Evolutionary conservation across 2,113 vertebrate species (phyloP), one percentile per base, ranked within the genome.

Genomic region (Dendropsophus ebraccatus): DNA sequence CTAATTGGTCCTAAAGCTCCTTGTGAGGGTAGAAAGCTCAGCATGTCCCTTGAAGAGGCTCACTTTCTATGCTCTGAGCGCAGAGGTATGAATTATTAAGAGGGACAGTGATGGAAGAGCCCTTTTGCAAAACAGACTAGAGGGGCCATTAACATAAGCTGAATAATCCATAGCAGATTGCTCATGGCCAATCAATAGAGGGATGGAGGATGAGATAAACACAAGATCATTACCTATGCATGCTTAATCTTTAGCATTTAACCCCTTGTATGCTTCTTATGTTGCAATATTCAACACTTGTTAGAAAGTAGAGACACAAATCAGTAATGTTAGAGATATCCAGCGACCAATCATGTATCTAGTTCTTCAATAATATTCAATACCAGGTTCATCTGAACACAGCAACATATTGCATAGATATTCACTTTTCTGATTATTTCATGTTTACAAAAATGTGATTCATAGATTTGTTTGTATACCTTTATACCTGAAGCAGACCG

Each of bases 1-100:
- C 76, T 86, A 86, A 86, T 80, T 86, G 65, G 67, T 86, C 77
- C 81, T 54, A 65, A 73, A 86, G 77, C 84, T 77, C 84, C 77
- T 73, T 86, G 47, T 56, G 50, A 86, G 67, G 65, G 80, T 81
- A 86, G 65, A 81, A 73, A 17, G 77, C 62, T 86, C 50, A 73
- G 65, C 84, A 35, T 49, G 67, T 73, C 84, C 54, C 84, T 73
- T 72, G 67, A 86, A 86, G 84, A 81, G 76, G 84, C 76, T 86
- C 84, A 73, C 76, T 81, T 81, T 86, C 77, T 86, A 28, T 54
- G 75, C 84, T 70, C 74, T 85, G 75, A 79, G 84, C 84, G 28
- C 74, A 70, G 49, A 41, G 58, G 45, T 32, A 86, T 86, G 52
- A 86, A 86, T 86, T 86, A 86, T 86, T 86, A 60, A 86, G 58